phyloP scores from a whole-genome alignment of 2,113 vertebrate genomes.

The Ia io region DNA sequence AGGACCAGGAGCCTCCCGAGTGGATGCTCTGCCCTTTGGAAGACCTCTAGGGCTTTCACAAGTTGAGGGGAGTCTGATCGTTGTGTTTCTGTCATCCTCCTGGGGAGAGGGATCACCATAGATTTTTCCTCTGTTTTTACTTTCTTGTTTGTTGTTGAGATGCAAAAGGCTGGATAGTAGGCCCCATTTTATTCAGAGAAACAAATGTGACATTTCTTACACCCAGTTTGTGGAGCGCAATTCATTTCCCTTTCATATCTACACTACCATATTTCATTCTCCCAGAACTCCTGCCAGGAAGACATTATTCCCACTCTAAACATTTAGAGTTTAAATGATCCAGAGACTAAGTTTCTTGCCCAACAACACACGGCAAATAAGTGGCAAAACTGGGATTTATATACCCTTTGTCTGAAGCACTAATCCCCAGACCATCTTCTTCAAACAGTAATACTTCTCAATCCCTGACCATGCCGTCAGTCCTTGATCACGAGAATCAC shows the following conservation, averaged over 20 bases:
- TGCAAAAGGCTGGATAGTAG: neutral
- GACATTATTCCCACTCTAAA: neutral
- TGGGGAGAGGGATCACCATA: neutral
- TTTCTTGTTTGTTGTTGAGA: neutral
- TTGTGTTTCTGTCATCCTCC: neutral
- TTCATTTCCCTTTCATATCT: neutral
- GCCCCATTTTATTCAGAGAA: neutral
- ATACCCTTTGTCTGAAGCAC: neutral
- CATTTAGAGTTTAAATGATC: neutral
- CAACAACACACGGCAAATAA: neutral
- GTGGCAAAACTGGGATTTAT: neutral
- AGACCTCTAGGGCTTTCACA: neutral
- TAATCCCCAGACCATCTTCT: neutral
- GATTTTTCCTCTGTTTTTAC: neutral
- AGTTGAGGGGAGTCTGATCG: neutral
- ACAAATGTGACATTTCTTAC: neutral
- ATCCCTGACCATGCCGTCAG: neutral
- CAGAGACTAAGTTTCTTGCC: neutral
- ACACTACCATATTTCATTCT: neutral
- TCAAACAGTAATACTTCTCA: neutral
- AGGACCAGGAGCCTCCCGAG: neutral
- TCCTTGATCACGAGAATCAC: neutral
- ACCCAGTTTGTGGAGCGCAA: neutral
- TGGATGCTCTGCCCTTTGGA: neutral
- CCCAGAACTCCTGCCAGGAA: neutral